Evolutionary conservation across 2,888 invertebrate species (phyloP).

Genomic region (Drosophila multiciliata): DNA sequence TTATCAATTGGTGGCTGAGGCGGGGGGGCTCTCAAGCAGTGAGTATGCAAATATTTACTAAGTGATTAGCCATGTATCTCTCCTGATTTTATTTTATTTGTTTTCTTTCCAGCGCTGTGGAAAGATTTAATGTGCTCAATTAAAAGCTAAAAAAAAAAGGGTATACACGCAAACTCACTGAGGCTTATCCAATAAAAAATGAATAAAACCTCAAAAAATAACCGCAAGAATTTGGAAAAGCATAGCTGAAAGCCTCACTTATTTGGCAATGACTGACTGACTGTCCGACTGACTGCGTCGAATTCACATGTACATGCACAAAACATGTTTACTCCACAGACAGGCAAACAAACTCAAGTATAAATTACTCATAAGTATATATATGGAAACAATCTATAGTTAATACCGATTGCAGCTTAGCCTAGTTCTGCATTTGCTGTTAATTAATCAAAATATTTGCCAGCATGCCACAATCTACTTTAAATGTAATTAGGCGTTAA

Average conservation of each 20-base stretch:
- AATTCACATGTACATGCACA: constrained; percentile 46
- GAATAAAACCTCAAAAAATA: constrained; percentile 30
- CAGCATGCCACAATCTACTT: constrained; percentile 40
- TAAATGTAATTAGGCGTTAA: constrained; percentile 47
- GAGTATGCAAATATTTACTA: constrained; percentile 65
- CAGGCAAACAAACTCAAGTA: constrained; percentile 32
- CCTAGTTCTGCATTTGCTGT: constrained; percentile 30
- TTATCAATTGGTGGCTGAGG: constrained; percentile 11
- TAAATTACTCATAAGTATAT: constrained; percentile 15
- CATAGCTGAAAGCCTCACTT: constrained; percentile 46
- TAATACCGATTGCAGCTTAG: constrained; percentile 31
- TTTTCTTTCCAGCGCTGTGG: constrained; percentile 28
- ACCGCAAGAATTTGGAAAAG: constrained; percentile 49
- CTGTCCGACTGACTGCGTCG: constrained; percentile 1
- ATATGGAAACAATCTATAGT: constrained; percentile 25
- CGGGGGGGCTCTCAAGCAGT: constrained; percentile 18
- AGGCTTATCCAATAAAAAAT: constrained; percentile 29
- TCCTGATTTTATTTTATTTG: not conserved
- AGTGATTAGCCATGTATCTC: constrained; percentile 55
- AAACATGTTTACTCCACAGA: constrained; percentile 63
- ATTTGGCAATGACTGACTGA: constrained; percentile 70
- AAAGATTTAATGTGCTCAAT: constrained; percentile 53
- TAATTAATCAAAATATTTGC: constrained; percentile 45
- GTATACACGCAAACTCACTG: constrained; percentile 58
- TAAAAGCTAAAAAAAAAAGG: constrained; percentile 17